Conservation (phyloP, 2,888 invertebrate genomes). For the Girardia tigrina region DNA sequence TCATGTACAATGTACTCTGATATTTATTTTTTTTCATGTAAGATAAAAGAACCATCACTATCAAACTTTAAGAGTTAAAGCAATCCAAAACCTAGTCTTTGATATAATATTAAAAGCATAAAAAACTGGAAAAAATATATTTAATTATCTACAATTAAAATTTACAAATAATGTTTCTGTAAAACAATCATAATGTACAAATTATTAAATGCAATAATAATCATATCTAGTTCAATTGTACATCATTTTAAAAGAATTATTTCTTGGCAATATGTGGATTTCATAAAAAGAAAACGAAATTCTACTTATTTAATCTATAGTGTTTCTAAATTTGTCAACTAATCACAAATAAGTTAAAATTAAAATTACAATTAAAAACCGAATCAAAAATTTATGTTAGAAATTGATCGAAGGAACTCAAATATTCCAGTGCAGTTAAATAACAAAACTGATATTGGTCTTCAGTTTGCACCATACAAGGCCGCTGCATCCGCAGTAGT, state of each 20-base stretch:
- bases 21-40: too few species aligned
- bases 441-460: constrained; percentile 99
- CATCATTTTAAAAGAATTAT: background rate
- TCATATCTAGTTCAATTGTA: background rate
- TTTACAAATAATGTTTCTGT: background rate
- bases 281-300: background rate
- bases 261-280: background rate
- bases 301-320: background rate
- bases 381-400: constrained; percentile 30
- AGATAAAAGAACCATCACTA: too few species aligned
- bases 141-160: background rate
- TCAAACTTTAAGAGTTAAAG: too few species aligned
- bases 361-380: background rate
- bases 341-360: background rate
- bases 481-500: constrained; percentile 88
- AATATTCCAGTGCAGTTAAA: constrained; percentile 89
- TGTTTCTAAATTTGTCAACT: background rate
- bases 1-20: too few species aligned
- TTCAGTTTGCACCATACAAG: constrained; percentile 91
- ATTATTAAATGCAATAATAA: background rate
- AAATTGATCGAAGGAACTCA: constrained; percentile 83
- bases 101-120: too few species aligned
- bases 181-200: background rate
- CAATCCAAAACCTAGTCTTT: too few species aligned
- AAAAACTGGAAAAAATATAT: background rate